Percentiles rank a stretch among this genome's conserved stretches.
These are phyloP conservation scores for Verasper variegatus DNA, from an alignment of 2,113 vertebrate species.

Conservation along the genomic window DNA sequence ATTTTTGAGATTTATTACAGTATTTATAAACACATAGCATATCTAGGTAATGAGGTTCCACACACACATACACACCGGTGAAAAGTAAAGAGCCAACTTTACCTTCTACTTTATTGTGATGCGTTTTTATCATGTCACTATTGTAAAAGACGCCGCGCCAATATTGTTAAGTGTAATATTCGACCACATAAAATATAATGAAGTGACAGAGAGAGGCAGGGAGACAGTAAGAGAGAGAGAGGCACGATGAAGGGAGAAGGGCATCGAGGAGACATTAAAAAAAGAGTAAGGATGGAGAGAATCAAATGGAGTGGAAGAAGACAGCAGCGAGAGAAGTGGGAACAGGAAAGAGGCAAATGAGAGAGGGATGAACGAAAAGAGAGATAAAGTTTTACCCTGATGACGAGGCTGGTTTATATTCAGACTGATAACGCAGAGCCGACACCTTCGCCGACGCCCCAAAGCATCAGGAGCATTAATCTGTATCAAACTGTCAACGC, in stretches of 20 bases:
- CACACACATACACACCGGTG: neutral
- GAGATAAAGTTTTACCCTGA: too few relatives aligned
- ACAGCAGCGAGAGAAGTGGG: too few relatives aligned
- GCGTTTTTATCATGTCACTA: neutral
- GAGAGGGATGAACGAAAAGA: too few relatives aligned
- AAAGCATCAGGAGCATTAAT: too few relatives aligned
- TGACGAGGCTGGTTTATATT: too few relatives aligned
- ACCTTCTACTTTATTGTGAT: neutral
- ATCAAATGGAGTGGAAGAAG: neutral
- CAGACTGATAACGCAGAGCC: too few relatives aligned
- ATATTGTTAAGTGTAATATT: constrained; percentile 29
- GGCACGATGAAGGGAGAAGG: neutral
- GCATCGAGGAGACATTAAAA: neutral
- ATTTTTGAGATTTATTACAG: neutral
- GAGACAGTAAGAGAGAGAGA: neutral
- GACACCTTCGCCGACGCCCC: too few relatives aligned
- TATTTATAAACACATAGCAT: neutral
- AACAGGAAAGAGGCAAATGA: too few relatives aligned
- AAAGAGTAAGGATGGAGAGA: too few relatives aligned
- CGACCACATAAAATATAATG: constrained; percentile 26
- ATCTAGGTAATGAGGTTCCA: neutral
- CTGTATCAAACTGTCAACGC: too few relatives aligned
- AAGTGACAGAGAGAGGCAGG: neutral
- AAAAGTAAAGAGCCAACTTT: neutral
- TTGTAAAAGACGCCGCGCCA: neutral